Evolutionary conservation across 2,797 vertebrate species (phyloP).

Genomic region (Arnoldichthys spilopterus): DNA sequence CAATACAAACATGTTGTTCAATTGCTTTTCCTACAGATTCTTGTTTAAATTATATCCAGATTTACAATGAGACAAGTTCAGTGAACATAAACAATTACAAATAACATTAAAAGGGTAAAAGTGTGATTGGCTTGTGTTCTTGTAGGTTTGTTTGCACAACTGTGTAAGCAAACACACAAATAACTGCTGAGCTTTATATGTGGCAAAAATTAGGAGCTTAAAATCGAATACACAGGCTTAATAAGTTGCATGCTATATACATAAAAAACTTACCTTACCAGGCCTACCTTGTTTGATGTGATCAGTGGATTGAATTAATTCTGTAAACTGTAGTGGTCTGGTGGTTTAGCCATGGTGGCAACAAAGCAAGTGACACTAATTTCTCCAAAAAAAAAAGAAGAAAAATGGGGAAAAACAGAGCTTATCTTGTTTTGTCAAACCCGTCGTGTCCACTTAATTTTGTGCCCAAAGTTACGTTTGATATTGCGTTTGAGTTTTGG

Average conservation of each 20-base stretch:
- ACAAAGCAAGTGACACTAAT: conserved; percentile 1
- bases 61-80: no score
- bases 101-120: no score
- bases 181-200: not conserved
- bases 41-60: no score
- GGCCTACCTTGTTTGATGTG: conserved; percentile 31
- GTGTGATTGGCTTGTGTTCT: no score
- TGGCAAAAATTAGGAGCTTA: not conserved
- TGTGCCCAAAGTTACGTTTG: conserved; percentile 29
- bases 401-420: no score
- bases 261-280: conserved; percentile 20
- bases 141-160: no score
- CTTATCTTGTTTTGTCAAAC: conserved; percentile 54
- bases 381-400: conserved; percentile 48
- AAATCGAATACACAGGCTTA: not conserved
- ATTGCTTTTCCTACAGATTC: not conserved
- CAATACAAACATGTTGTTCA: not conserved
- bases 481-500: conserved; percentile 21
- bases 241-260: not conserved
- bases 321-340: conserved; percentile 29
- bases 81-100: no score
- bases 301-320: conserved; percentile 18
- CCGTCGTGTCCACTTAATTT: conserved; percentile 17
- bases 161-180: no score
- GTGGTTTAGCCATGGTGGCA: conserved; percentile 5